Base-by-base conservation (phyloP, 2,113 vertebrate species). In the Ardeotis arabs region DNA sequence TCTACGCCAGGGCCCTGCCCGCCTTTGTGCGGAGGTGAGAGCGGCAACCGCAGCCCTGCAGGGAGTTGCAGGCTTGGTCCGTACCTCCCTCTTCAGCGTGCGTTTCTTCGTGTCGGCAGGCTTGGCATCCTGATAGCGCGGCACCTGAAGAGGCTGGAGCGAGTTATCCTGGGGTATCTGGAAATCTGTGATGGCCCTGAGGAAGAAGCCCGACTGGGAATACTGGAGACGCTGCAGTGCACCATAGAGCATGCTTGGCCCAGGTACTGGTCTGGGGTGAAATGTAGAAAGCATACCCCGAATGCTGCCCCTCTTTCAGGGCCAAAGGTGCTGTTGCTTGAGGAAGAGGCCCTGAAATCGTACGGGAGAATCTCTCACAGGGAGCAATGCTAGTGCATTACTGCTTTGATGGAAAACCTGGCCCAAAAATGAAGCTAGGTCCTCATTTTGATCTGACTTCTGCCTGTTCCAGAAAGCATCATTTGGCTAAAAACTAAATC, bases 151-250 rank as follows among this genome's bases (percentile, higher is more conserved):
- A 98, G 98, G 90, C 80, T 99, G 93, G 98, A 99, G 87, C 92
- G 97, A 75, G 99, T 99, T 73, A 97, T 99, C 79, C 87, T 99
- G 72, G 97, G 98, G 9, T 99, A 99, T 79, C 97, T 99, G 97
- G 99, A 99, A 82, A 92, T 99, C 10, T 94, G 90, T 8, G 99
- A 99, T 58, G 98, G 98, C 49, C 99, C 99, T 0, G 98, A 98
- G 19, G 99, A 99, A 66, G 97, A 97, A 29, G 98, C 97, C 22
- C 96, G 98, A 2, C 74, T 99, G 79, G 97, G 96, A 73, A 98
- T 98, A 9, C 80, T 99, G 77, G 97, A 99, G 37, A 98, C 97
- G 0, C 97, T 99, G 49, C 96, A 98, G 66, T 97, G 95, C 70
- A 98, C 97, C 19, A 97, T 98, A 49, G 96, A 98, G 89, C 97